A percentile compares a stretch with the other conserved stretches of the same genome.
phyloP scores from a whole-genome alignment of 2,888 invertebrate genomes.

The Eupithecia subumbrata region DNA sequence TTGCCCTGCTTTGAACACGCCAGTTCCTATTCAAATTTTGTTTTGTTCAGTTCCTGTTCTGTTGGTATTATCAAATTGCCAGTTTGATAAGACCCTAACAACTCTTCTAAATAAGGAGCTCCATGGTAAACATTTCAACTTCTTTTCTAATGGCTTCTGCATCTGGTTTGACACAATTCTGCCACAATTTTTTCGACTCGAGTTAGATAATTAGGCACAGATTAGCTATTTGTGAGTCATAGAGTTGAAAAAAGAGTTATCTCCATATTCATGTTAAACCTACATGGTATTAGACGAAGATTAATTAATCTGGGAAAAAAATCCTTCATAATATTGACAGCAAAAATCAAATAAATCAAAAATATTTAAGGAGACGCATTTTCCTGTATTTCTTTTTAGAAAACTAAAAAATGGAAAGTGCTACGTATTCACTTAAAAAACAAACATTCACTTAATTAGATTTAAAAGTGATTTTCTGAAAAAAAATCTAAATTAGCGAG shows the following conservation, averaged over 20 bases:
- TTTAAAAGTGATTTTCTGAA: not conserved
- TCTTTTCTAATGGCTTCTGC: too few species aligned
- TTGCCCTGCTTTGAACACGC: too few species aligned
- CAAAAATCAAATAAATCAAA: not conserved
- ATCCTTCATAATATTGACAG: not conserved
- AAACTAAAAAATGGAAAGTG: not conserved
- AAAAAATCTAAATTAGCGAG: not conserved
- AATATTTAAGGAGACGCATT: not conserved
- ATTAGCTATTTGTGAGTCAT: not conserved
- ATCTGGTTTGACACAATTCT: too few species aligned
- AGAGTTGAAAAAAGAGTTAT: not conserved
- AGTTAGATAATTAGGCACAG: too few species aligned
- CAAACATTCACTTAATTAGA: not conserved
- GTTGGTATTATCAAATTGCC: too few species aligned
- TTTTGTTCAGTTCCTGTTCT: too few species aligned
- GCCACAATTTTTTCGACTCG: too few species aligned
- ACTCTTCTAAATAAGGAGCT: too few species aligned
- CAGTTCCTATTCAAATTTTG: too few species aligned
- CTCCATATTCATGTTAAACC: not conserved
- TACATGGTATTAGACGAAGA: not conserved
- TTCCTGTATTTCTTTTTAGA: not conserved
- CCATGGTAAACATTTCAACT: too few species aligned
- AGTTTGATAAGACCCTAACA: too few species aligned
- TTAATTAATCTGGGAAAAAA: not conserved
- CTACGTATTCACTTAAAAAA: not conserved